phyloP scores from a whole-genome alignment of 2,797 vertebrate species.

The Sebastes diaconus region DNA sequence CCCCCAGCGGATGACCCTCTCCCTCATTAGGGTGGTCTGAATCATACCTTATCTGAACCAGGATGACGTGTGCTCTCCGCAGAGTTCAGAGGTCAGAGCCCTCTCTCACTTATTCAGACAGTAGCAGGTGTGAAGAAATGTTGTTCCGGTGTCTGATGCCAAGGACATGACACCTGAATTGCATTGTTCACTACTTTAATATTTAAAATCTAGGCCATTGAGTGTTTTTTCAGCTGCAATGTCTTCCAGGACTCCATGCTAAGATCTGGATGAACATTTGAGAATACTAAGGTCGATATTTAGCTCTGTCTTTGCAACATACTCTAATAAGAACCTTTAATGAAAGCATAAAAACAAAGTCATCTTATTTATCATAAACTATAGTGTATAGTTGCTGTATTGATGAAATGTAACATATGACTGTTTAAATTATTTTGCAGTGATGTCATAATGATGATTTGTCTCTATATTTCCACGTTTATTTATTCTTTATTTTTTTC shows the following conservation, averaged over 20 bases:
- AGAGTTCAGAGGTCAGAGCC: slow-evolving; percentile 51
- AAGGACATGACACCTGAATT: not conserved
- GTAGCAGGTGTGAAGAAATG: slow-evolving; percentile 66
- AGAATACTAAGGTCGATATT: not conserved
- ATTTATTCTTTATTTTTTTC: too few relatives aligned
- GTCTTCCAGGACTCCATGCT: not conserved
- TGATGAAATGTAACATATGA: not conserved
- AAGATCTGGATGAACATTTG: not conserved
- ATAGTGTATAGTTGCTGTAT: not conserved
- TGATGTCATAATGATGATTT: not conserved
- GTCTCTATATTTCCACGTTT: too few relatives aligned
- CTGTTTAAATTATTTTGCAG: too few relatives aligned
- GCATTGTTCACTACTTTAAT: not conserved
- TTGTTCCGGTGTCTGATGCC: not conserved
- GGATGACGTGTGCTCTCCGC: not conserved
- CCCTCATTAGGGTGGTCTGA: slow-evolving; percentile 60
- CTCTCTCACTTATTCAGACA: slow-evolving; percentile 22
- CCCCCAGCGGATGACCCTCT: slow-evolving; percentile 29
- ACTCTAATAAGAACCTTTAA: not conserved
- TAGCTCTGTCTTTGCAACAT: not conserved
- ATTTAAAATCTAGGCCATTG: not conserved
- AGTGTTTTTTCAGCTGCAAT: not conserved
- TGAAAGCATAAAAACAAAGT: not conserved
- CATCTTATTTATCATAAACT: not conserved
- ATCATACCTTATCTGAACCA: slow-evolving; percentile 9